Base-by-base conservation (phyloP, 2,888 invertebrate species). In the Papilio protenor region DNA sequence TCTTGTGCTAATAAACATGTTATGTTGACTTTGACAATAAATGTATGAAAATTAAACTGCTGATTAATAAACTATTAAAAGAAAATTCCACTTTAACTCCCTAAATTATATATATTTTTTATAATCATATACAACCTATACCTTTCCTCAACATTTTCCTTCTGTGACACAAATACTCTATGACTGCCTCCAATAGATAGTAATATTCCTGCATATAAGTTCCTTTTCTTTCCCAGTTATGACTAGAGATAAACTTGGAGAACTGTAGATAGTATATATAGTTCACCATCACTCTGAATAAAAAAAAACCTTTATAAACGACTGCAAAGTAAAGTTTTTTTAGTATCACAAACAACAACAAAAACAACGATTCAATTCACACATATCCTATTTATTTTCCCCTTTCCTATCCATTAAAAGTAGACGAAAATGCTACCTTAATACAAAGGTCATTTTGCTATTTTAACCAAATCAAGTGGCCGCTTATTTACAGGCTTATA, bases 1-100 rank as follows among this genome's bases (percentile, higher is more conserved):
- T 90, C 87, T 90, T 89, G 87, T 88, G 87, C 91, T 92, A 90
- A 88, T 81, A 82, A 80, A 81, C 81, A 78, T 84, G 84, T 94
- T 94, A 93, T 91, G 92, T 94, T 94, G 92, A 94, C 94, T 94
- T 93, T 93, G 94, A 94, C 94, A 94, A 94, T 94, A 94, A 94
- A 93, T 93, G 93, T 94, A 91, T 93, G 92, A 91, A 91, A 91
- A 88, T n/a, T 90, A 85, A 85, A 86, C 82, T 83, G 90, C 85
- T 86, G 87, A 86, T 89, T 87, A 90, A 87, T 89, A 87, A 85
- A 73, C 61, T 88, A 88, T 88, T 86, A 81, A 88, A 91, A 91
- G 92, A 91, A 93, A 93, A 91, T 88, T 90, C 89, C 87, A 87
- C 86, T 86, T 81, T 84, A 88, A 88, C 18, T 73, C 73, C 12